Base-by-base conservation (phyloP, 2,113 vertebrate genomes). In the Austrofundulus limnaeus region DNA sequence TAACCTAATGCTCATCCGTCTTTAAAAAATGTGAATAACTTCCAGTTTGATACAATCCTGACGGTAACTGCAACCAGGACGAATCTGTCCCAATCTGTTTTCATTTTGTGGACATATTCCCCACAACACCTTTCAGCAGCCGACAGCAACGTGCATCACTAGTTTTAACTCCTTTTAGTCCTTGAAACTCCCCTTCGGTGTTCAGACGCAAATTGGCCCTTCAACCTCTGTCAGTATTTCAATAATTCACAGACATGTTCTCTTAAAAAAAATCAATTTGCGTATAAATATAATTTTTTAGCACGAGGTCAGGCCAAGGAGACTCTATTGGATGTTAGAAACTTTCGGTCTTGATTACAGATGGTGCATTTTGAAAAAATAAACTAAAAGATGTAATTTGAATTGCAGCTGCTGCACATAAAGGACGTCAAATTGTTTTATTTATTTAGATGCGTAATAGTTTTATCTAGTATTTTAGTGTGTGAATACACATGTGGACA, bases 151-250 rank as follows among this genome's bases (percentile, higher is more conserved):
- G 42, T 43, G 42, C 42, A 43, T n/a, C 42, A 43, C 43, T 46
- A 46, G 11, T 20, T 46, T 46, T 46, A 46, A 43, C 42, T 43
- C 42, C 42, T 43, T 43, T 43, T 43, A 43, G 42, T 43, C 42
- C 42, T 43, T 43, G 42, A n/a, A 45, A 11, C 11, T 46, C 43
- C n/a, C 43, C 43, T 46, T 46, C 43, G 11, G 43, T 11, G 43
- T 46, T 46, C 43, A 46, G 43, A 46, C n/a, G 11, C 8, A 46
- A 46, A 46, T n/a, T n/a, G 43, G 8, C 43, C 43, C 43, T 46
- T 20, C 43, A 20, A 46, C 43, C 43, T 46, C 43, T 20, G 43
- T 46, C 43, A 46, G 43, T 20, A 46, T 20, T 46, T 46, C n/a
- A 46, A 19, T n/a, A 45, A 10, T 45, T 45, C 43, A 43, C 41